Evolutionary conservation across 2,113 vertebrate genomes (phyloP).

Genomic region (Cyanoderma ruficeps): DNA sequence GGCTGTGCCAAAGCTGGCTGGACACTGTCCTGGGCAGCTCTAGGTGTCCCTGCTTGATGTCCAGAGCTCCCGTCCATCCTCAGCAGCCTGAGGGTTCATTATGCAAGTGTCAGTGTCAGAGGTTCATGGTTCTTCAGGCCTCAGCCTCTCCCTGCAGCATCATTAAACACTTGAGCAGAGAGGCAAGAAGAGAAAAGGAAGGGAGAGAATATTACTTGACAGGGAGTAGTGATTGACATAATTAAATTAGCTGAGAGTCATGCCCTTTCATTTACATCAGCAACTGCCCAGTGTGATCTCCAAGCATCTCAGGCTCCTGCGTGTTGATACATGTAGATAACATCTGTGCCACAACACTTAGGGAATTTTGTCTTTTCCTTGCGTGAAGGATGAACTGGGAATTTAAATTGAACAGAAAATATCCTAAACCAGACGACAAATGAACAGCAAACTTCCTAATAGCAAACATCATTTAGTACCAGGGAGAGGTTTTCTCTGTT

Average conservation of each 20-base stretch:
- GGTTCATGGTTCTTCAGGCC: background rate
- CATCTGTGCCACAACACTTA: background rate
- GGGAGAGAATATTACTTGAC: background rate
- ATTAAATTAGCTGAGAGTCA: background rate
- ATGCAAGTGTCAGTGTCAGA: background rate
- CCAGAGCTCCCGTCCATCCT: background rate
- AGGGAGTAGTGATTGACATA: background rate
- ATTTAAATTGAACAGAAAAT: slow-evolving; percentile 11
- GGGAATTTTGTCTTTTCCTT: background rate
- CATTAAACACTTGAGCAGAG: background rate
- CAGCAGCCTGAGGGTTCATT: background rate
- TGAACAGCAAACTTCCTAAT: background rate
- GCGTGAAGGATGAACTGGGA: background rate
- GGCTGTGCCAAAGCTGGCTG: background rate
- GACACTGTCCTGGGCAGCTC: background rate
- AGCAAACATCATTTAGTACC: background rate
- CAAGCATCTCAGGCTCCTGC: background rate
- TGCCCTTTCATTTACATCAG: background rate
- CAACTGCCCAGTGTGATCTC: background rate
- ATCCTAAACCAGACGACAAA: background rate
- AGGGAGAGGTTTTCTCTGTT: background rate
- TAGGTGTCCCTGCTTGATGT: background rate
- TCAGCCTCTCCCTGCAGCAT: background rate
- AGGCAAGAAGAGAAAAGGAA: background rate
- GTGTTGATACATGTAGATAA: background rate